Evolutionary conservation across 2,888 invertebrate species (phyloP).

Genomic region (Callinectes sapidus): DNA sequence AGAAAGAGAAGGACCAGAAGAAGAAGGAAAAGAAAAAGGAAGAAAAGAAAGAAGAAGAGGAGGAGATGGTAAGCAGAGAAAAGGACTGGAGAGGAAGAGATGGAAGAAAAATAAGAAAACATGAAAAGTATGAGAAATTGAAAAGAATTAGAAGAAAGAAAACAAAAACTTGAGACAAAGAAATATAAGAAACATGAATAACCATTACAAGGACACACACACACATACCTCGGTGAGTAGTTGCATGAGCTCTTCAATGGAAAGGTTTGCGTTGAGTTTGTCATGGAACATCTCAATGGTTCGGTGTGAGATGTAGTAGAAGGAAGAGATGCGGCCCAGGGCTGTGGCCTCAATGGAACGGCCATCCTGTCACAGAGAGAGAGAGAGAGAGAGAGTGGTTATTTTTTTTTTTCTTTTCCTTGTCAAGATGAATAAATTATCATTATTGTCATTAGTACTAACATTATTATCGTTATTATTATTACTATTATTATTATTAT

Average conservation of each 20-base stretch:
- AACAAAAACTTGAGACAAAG: neutral
- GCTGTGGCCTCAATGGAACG: slow-evolving; percentile 82
- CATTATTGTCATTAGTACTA: too few species aligned
- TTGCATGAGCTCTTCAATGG: slow-evolving; percentile 84
- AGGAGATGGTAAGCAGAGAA: neutral
- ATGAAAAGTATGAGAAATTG: too few species aligned
- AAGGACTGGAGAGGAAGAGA: neutral
- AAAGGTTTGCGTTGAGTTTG: slow-evolving; percentile 81
- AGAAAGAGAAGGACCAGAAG: neutral
- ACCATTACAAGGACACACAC: neutral
- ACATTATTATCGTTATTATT: too few species aligned
- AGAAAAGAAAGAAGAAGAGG: neutral
- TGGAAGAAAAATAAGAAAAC: neutral
- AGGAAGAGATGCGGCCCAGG: slow-evolving; percentile 95
- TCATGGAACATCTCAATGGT: slow-evolving; percentile 91
- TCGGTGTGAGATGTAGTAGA: slow-evolving; percentile 95
- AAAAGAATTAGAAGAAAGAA: neutral
- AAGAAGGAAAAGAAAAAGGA: neutral
- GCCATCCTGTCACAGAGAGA: slow-evolving; percentile 79
- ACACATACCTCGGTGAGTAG: slow-evolving; percentile 83
- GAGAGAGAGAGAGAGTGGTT: neutral
- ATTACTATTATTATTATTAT: too few species aligned
- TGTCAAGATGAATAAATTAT: too few species aligned
- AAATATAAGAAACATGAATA: neutral
- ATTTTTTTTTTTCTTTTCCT: too few species aligned